Evolutionary conservation across 2,888 invertebrate genomes (phyloP).

Genomic region (Drosophila flavopinicola): DNA sequence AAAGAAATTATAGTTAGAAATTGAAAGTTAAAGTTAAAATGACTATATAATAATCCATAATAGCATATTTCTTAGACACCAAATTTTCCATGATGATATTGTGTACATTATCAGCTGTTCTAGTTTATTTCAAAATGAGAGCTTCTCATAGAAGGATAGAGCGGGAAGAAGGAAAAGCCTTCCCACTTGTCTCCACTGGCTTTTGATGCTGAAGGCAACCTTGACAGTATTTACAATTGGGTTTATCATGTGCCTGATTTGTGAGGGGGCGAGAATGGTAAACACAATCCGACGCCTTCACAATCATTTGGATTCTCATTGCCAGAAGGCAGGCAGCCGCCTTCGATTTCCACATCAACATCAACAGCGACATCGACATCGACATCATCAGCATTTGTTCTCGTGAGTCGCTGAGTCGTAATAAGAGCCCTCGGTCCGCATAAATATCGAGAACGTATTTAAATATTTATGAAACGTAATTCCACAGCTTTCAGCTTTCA

Average conservation of each 20-base stretch:
- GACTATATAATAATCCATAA: no score
- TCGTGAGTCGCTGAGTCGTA: conserved; percentile 36
- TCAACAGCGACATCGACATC: conserved; percentile 22
- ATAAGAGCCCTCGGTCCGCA: conserved; percentile 44
- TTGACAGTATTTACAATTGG: conserved; percentile 17
- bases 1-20: no score
- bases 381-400: conserved; percentile 33
- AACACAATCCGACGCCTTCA: conserved; percentile 30
- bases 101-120: no score
- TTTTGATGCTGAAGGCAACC: conserved; percentile 15
- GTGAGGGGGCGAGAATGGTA: conserved; percentile 17
- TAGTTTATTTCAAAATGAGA: no score
- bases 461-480: conserved; percentile 65
- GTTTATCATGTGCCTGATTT: conserved; percentile 7
- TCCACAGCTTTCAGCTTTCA: conserved; percentile 18
- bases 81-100: no score
- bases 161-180: no score
- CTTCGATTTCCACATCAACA: conserved; percentile 20
- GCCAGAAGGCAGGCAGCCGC: conserved; percentile 6
- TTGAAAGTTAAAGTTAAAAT: no score
- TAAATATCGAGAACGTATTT: conserved; percentile 39
- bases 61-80: no score
- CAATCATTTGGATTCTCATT: conserved; percentile 18
- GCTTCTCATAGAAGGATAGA: no score
- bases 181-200: no score